Evolutionary conservation across 2,888 invertebrate genomes (phyloP).

Genomic region (Leucoma salicis): DNA sequence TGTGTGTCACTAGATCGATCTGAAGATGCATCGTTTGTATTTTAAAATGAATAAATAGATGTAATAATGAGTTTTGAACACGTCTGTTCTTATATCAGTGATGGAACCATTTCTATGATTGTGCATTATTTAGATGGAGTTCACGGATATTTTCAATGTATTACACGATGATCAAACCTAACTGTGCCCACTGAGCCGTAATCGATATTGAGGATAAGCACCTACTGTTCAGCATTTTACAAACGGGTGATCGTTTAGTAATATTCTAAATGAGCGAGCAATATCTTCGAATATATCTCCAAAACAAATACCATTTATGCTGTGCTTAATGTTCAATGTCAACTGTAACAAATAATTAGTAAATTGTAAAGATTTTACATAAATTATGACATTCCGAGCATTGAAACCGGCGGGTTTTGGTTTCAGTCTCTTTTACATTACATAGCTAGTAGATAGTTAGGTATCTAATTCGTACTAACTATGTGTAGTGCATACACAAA

Average conservation of each 20-base stretch:
- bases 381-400: constrained; percentile 1
- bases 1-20: constrained; percentile 68
- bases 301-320: constrained; percentile 37
- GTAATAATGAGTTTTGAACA: background rate
- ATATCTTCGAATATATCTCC: constrained; percentile 25
- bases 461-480: too few relatives aligned
- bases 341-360: background rate
- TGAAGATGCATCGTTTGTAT: constrained; percentile 58
- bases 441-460: too few relatives aligned
- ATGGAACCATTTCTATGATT: constrained; percentile 1
- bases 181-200: too few relatives aligned
- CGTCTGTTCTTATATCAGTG: constrained; percentile 19
- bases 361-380: background rate
- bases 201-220: too few relatives aligned
- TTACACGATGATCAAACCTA: too few relatives aligned
- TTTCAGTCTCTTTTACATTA: background rate
- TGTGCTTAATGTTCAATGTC: constrained; percentile 38
- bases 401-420: too few relatives aligned
- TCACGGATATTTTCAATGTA: too few relatives aligned
- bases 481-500: too few relatives aligned
- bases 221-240: too few relatives aligned
- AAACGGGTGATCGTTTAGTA: too few relatives aligned
- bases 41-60: constrained; percentile 25
- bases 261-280: too few relatives aligned
- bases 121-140: background rate